Base-by-base conservation (phyloP, 2,888 invertebrate species). In the Limnephilus marmoratus region DNA sequence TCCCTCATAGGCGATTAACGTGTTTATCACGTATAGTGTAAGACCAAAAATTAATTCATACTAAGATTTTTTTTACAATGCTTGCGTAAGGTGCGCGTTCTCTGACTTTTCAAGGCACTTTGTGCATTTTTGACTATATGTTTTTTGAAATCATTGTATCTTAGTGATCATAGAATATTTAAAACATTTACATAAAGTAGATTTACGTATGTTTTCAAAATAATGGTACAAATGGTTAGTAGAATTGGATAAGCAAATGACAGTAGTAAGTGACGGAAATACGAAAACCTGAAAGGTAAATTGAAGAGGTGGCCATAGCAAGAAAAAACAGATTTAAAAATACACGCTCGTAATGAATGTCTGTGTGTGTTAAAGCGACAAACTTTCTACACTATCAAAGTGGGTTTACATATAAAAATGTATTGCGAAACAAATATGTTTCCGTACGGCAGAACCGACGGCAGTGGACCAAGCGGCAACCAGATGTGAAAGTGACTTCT, bases 401-500 rank as follows among this genome's bases (percentile, higher is more conserved):
- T 85, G 81, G 85, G 68, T 90, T 90, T 85, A 91, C 45, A 88
- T 91, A 81, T 88, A 91, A 88, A 82, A 91, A 82, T 81, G 29
- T 68, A 91, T 91, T 91, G 88, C 91, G 91, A 91, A 91, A 91
- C 88, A 88, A 31, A 91, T 89, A 89, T 89, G 81, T 89, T 87
- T 49, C 68, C 29, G 88, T 80, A 80, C 34, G 88, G 88, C 81
- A 37, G 80, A 37, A 80, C 37, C 18, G 15, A 34, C 37, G 88
- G 37, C 34, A 80, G 88, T 85, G 85, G 53, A 89, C 29, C 90
- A 49, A 81, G 34, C 85, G 37, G 34, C 81, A 85, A 29, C 49
- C 68, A 81, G 90, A 83, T 85, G 90, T 85, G 90, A 90, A 85
- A 90, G 83, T 85, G 90, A 53, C 90, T 89, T 37, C 88, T 81